Percentiles rank a stretch among this genome's conserved stretches.
phyloP scores from a whole-genome alignment of 2,113 vertebrate genomes.

The Cyphomyrus plagiostoma region DNA sequence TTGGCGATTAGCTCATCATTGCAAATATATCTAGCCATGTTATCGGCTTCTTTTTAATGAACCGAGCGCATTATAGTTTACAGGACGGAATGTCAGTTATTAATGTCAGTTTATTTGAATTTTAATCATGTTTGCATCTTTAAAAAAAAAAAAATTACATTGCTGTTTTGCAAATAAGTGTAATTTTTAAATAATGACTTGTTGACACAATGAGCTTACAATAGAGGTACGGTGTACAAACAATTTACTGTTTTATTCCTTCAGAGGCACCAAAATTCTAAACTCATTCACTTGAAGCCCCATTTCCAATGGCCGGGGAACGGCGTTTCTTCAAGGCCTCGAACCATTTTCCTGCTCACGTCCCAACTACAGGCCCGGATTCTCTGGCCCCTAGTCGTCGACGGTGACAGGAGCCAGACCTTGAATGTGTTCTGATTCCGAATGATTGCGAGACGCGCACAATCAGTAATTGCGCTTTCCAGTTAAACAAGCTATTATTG shows the following conservation, averaged over 20 bases:
- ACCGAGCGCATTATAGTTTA: background rate
- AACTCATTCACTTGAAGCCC: background rate
- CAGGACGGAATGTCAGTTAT: background rate
- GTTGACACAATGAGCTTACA: background rate
- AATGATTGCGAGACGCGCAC: background rate
- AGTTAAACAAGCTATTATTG: background rate
- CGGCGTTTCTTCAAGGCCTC: background rate
- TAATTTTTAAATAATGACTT: slow-evolving; percentile 5
- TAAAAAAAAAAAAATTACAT: background rate
- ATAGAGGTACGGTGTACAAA: background rate
- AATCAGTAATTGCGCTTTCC: background rate
- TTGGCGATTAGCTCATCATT: background rate
- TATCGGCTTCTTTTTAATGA: background rate
- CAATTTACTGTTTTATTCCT: background rate
- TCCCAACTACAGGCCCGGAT: too few relatives aligned
- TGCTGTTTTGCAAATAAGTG: background rate
- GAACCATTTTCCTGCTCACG: background rate
- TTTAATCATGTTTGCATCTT: slow-evolving; percentile 15
- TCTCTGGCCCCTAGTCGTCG: background rate
- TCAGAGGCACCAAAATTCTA: background rate
- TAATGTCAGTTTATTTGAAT: slow-evolving; percentile 4
- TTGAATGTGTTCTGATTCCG: background rate
- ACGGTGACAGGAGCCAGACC: background rate
- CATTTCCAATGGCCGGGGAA: background rate
- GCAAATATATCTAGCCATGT: background rate